Evolutionary conservation across 2,797 vertebrate species (phyloP).

Genomic region (Bradypodion ventrale): DNA sequence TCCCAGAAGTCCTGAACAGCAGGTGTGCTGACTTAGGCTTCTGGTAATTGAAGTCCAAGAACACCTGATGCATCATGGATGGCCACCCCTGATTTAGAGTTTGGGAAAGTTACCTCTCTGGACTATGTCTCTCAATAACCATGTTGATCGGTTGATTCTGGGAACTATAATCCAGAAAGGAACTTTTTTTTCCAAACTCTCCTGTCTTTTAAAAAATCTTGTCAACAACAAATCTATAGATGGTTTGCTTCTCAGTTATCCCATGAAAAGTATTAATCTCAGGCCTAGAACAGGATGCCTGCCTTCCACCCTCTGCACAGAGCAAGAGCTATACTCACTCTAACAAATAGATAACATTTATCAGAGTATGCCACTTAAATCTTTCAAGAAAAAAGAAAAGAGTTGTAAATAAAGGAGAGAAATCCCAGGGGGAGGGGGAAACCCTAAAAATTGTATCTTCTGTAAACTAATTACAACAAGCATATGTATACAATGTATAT

Average conservation of each 20-base stretch:
- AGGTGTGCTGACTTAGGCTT: no score
- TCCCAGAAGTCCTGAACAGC: no score
- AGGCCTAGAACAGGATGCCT: neutral
- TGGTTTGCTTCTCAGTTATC: neutral
- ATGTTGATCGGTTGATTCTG: neutral
- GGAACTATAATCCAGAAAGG: neutral
- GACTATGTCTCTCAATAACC: neutral
- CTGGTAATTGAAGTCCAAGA: no score
- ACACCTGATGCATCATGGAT: no score
- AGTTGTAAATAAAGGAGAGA: conserved; percentile 24
- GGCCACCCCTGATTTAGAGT: no score
- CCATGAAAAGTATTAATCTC: neutral
- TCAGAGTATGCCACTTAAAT: conserved; percentile 22
- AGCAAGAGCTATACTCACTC: conserved; percentile 7
- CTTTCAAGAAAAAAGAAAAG: conserved; percentile 22
- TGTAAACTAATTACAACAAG: conserved; percentile 37
- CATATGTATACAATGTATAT: conserved; percentile 41
- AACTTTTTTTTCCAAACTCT: neutral
- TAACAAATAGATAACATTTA: conserved; percentile 12
- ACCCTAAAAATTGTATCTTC: conserved; percentile 37
- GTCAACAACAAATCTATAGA: neutral
- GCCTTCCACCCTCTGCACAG: neutral
- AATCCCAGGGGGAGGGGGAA: neutral
- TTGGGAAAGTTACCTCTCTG: no score
- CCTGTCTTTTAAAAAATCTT: neutral